Percentiles rank a stretch among this genome's conserved stretches.
These are phyloP conservation scores for Spinus pinus DNA, from an alignment of 2,797 vertebrate species.

Conservation along the genomic window DNA sequence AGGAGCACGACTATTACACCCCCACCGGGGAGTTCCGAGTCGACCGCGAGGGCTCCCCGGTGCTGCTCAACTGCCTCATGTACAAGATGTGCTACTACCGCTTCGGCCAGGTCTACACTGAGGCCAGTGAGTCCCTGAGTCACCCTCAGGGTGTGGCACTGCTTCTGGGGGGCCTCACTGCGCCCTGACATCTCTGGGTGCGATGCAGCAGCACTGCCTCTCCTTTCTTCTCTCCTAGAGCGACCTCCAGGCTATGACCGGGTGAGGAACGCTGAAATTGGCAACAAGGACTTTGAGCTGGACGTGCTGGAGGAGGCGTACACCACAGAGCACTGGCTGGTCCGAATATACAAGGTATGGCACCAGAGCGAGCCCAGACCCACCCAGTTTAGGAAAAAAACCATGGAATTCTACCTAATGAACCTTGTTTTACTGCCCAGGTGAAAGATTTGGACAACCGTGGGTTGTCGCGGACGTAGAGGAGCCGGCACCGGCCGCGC, in stretches of 20 bases:
- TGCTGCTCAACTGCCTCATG: conserved; percentile 99
- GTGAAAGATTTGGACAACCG: conserved; percentile 97
- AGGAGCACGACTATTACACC: conserved; percentile 98
- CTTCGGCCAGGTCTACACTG: conserved; percentile 98
- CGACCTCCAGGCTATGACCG: conserved; percentile 96
- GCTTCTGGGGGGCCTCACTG: accelerated
- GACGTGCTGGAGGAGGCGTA: conserved; percentile 98
- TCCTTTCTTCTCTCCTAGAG: conserved; percentile 74
- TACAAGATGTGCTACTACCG: conserved; percentile 99
- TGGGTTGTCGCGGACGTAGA: conserved; percentile 94
- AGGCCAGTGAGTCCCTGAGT: conserved; percentile 89
- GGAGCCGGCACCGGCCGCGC: not conserved
- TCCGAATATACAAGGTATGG: conserved; percentile 97
- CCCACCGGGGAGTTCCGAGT: conserved; percentile 96
- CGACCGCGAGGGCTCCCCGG: conserved; percentile 93
- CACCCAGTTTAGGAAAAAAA: accelerated
- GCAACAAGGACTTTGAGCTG: conserved; percentile 99
- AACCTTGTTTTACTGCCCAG: not conserved
- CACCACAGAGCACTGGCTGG: conserved; percentile 98
- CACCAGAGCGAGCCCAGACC: accelerated
- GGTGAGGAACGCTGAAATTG: conserved; percentile 96
- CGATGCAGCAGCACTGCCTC: accelerated
- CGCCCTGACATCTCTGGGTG: accelerated
- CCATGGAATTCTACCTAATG: accelerated
- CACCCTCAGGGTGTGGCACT: accelerated